These are phyloP conservation scores for Raja brachyura DNA, from an alignment of 2,113 vertebrate species.

Conservation along the genomic window DNA sequence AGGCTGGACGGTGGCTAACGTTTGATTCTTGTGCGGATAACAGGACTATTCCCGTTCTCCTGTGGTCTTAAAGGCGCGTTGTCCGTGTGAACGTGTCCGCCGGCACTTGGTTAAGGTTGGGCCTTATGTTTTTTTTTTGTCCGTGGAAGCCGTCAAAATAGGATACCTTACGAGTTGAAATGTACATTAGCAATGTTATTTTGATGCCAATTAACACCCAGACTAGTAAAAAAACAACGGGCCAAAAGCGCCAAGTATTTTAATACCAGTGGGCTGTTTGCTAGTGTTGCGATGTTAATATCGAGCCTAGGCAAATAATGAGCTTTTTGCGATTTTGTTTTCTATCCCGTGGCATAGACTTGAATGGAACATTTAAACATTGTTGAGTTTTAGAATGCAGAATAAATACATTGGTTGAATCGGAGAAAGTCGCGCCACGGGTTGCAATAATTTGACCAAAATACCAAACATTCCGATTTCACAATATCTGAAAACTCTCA, in stretches of 20 bases:
- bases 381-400: not conserved
- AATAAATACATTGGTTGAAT: not conserved
- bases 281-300: too few relatives aligned
- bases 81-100: slow-evolving; percentile 53
- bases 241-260: not conserved
- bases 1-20: slow-evolving; percentile 36
- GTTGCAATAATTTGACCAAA: not conserved
- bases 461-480: not conserved
- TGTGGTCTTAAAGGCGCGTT: not conserved
- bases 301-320: too few relatives aligned
- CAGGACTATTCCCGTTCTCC: not conserved
- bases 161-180: not conserved
- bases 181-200: not conserved
- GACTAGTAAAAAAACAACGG: not conserved
- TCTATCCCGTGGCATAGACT: not conserved
- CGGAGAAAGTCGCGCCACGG: not conserved
- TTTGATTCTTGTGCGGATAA: slow-evolving; percentile 32
- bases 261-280: not conserved
- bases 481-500: not conserved
- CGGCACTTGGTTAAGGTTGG: slow-evolving; percentile 56
- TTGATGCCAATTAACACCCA: not conserved
- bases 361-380: not conserved
- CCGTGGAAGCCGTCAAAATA: slow-evolving; percentile 51
- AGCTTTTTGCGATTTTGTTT: not conserved
- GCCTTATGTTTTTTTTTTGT: slow-evolving; percentile 36